These are phyloP conservation scores for Pantherophis vulpinus DNA, from an alignment of 2,797 vertebrate species.

Conservation along the genomic window DNA sequence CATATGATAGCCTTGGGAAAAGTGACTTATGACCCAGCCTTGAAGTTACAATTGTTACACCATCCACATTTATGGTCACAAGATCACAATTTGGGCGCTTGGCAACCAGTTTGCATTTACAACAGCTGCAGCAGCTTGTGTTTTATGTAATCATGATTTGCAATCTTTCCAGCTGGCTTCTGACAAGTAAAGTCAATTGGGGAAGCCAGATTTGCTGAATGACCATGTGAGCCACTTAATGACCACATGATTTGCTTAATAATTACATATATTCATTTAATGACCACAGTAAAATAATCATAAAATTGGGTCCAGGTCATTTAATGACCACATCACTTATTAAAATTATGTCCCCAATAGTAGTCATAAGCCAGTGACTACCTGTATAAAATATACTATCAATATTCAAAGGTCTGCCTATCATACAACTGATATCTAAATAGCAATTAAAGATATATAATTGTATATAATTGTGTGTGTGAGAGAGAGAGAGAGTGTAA, in stretches of 20 bases:
- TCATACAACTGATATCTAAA: background rate
- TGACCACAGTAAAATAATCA: background rate
- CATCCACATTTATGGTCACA: background rate
- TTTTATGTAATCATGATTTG: background rate
- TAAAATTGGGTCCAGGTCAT: background rate
- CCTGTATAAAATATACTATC: background rate
- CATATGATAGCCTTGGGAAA: background rate
- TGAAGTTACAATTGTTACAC: background rate
- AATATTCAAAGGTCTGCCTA: background rate
- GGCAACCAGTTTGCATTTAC: background rate
- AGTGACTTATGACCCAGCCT: background rate
- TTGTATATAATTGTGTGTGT: background rate
- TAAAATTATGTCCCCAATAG: background rate
- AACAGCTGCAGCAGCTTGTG: background rate
- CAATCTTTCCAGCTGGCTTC: background rate
- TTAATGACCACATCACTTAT: background rate
- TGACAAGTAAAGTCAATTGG: background rate
- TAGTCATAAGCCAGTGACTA: background rate
- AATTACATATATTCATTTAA: background rate
- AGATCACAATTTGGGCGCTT: background rate
- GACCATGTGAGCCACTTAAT: background rate
- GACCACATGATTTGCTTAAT: background rate
- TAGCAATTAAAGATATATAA: background rate
- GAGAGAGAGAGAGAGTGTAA: background rate
- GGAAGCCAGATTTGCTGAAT: background rate